Conservation (phyloP, 2,888 invertebrate species). For the Chrysina gloriosa region DNA sequence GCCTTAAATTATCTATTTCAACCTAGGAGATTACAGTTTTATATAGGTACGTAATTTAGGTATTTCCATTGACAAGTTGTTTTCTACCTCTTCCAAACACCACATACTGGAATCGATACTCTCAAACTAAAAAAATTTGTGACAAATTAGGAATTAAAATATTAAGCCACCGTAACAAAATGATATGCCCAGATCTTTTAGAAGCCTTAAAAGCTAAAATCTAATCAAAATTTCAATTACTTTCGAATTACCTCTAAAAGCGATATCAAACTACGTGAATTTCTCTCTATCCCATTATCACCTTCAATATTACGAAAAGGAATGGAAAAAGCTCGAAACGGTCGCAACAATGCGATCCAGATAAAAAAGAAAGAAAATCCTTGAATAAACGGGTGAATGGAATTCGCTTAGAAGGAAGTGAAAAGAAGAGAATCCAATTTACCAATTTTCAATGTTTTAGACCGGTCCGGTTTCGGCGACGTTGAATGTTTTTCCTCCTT, state of each 20-base stretch:
- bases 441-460: slow-evolving; percentile 22
- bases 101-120: too few relatives aligned
- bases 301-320: neutral
- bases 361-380: slow-evolving; percentile 8
- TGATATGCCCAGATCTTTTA: neutral
- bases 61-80: too few relatives aligned
- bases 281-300: neutral
- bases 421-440: slow-evolving; percentile 15
- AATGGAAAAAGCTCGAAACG: neutral
- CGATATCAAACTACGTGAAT: neutral
- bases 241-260: neutral
- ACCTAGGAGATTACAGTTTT: too few relatives aligned
- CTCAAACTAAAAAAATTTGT: neutral
- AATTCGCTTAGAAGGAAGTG: slow-evolving; percentile 10
- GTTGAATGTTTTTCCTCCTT: neutral
- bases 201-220: too few relatives aligned
- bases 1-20: too few relatives aligned
- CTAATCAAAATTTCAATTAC: too few relatives aligned
- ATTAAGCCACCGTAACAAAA: too few relatives aligned
- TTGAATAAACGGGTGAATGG: slow-evolving; percentile 15
- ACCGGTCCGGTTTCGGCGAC: neutral
- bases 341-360: neutral
- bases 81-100: too few relatives aligned
- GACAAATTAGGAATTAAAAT: too few relatives aligned
- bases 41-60: too few relatives aligned